Percentiles rank a stretch among this genome's conserved stretches.
These are phyloP conservation scores for Octopus sinensis DNA, from an alignment of 1,140 invertebrate species.

Conservation along the genomic window DNA sequence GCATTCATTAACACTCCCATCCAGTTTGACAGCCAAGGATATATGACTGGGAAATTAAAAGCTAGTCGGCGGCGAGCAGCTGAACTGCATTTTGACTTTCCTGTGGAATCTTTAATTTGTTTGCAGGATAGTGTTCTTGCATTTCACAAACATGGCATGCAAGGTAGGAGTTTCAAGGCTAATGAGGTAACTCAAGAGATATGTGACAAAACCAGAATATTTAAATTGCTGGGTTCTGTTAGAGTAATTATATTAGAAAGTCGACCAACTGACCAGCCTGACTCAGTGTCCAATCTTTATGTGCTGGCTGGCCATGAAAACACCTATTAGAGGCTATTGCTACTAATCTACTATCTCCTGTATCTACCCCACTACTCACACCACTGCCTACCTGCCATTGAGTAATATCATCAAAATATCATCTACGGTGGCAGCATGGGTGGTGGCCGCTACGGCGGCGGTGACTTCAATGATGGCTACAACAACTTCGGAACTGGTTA, in stretches of 20 bases:
- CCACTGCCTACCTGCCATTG: too few relatives aligned
- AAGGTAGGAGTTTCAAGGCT: slow-evolving; percentile 90
- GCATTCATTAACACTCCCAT: too few relatives aligned
- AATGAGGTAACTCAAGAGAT: slow-evolving; percentile 94
- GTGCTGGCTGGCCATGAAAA: slow-evolving; percentile 92
- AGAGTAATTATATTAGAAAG: slow-evolving; percentile 81
- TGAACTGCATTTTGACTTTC: slow-evolving; percentile 88
- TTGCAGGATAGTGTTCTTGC: slow-evolving; percentile 93
- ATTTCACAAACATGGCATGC: slow-evolving; percentile 95
- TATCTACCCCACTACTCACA: too few relatives aligned
- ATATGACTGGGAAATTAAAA: slow-evolving; percentile 77
- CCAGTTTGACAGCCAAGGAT: too few relatives aligned
- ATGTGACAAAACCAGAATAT: slow-evolving; percentile 82
- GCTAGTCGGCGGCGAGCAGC: slow-evolving; percentile 78
- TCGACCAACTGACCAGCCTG: slow-evolving; percentile 71
- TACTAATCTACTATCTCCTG: too few relatives aligned
- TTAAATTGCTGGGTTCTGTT: slow-evolving; percentile 75
- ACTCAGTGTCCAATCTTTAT: slow-evolving; percentile 87
- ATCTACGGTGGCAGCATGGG: slow-evolving; percentile 19
- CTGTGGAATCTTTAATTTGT: slow-evolving; percentile 90
- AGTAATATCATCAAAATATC: too few relatives aligned
- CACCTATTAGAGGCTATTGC: slow-evolving; percentile 45
- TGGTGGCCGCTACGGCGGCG: slow-evolving; percentile 17
- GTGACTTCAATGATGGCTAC: slow-evolving; percentile 9
- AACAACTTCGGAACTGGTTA: slow-evolving; percentile 3